Evolutionary conservation across 1,140 invertebrate species (phyloP).

Genomic region (Pogonognathellus flavescens): DNA sequence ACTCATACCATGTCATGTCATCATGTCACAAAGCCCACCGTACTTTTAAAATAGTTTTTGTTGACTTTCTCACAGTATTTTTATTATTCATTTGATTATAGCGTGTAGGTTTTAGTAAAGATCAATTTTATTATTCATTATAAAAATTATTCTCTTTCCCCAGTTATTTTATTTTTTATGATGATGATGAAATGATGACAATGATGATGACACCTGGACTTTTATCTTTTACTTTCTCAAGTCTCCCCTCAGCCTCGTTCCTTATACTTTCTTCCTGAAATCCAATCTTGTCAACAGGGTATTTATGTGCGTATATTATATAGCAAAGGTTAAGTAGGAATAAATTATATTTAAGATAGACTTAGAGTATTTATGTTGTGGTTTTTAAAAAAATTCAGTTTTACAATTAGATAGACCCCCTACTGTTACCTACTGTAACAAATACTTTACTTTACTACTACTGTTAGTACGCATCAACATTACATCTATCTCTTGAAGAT

Average conservation of each 20-base stretch:
- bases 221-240: conserved; percentile 22
- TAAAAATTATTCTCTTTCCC: background rate
- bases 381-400: background rate
- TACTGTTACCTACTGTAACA: too few relatives aligned
- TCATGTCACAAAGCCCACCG: conserved; percentile 43
- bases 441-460: too few relatives aligned
- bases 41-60: conserved; percentile 1
- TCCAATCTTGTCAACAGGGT: conserved; percentile 48
- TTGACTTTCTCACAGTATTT: conserved; percentile 28
- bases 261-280: background rate
- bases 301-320: conserved; percentile 34
- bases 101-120: background rate
- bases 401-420: too few relatives aligned
- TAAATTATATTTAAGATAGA: too few relatives aligned
- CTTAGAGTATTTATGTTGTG: background rate
- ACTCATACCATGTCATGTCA: conserved; percentile 1
- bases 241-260: background rate
- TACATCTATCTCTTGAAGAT: too few relatives aligned
- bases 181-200: too few relatives aligned
- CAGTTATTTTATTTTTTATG: too few relatives aligned
- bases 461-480: too few relatives aligned
- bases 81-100: background rate
- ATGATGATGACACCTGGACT: background rate
- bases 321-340: too few relatives aligned
- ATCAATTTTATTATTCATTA: background rate